Evolutionary conservation across 2,113 vertebrate genomes (phyloP).

Genomic region (Neolamprologus tretocephalus): DNA sequence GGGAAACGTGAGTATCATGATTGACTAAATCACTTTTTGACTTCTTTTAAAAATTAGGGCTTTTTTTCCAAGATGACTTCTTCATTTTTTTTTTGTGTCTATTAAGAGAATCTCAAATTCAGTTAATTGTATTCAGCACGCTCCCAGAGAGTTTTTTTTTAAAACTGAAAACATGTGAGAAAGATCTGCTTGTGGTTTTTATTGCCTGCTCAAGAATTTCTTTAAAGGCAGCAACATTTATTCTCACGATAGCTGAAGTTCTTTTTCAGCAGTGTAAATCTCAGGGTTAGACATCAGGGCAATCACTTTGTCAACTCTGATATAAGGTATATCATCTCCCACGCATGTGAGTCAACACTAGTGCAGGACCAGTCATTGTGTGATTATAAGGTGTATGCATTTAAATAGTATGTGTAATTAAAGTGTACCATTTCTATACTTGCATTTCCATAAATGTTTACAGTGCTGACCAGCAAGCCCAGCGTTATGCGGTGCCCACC

Average conservation of each 20-base stretch:
- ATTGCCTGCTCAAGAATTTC: background rate
- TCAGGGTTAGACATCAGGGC: background rate
- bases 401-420: background rate
- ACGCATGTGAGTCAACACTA: background rate
- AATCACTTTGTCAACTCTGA: background rate
- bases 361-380: background rate
- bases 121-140: background rate
- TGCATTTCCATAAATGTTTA: background rate
- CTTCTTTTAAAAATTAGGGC: background rate
- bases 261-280: background rate
- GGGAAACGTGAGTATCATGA: conserved; percentile 43
- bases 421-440: background rate
- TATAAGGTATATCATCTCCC: background rate
- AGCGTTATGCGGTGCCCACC: conserved; percentile 77
- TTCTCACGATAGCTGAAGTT: background rate
- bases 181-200: background rate
- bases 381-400: background rate
- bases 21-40: background rate
- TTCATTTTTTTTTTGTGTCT: background rate
- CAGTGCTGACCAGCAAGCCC: conserved; percentile 56
- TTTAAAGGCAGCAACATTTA: background rate
- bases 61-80: background rate
- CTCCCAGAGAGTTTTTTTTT: rapidly evolving
- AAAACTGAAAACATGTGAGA: background rate
- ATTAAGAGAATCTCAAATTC: background rate